Evolutionary conservation across 2,797 vertebrate species (phyloP).

Genomic region (Poeciliopsis paucimaculata): DNA sequence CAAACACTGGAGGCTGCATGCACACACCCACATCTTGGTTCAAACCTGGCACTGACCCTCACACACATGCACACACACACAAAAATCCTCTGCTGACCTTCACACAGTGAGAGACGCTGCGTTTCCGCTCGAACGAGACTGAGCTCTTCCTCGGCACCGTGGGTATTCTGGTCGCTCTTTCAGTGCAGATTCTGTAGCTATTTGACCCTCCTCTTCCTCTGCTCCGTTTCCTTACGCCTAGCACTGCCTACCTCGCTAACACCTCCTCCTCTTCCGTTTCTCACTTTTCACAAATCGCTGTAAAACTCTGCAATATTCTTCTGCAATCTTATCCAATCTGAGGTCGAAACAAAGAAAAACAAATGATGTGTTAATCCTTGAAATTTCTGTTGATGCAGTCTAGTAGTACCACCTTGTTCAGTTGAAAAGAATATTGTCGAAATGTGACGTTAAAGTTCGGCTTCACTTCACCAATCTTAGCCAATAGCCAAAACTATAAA

Average conservation of each 20-base stretch:
- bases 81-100: slow-evolving; percentile 60
- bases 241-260: slow-evolving; percentile 65
- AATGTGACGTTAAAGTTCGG: neutral
- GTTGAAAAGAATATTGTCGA: neutral
- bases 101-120: slow-evolving; percentile 47
- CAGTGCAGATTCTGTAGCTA: slow-evolving; percentile 74
- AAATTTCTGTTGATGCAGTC: neutral
- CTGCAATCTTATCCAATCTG: slow-evolving; percentile 1
- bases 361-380: neutral
- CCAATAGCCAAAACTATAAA: neutral
- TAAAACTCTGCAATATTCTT: slow-evolving; percentile 41
- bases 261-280: neutral
- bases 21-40: slow-evolving; percentile 45
- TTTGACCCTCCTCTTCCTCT: slow-evolving; percentile 16
- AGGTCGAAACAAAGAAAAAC: slow-evolving; percentile 9
- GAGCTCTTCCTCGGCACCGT: slow-evolving; percentile 53
- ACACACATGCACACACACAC: slow-evolving; percentile 40
- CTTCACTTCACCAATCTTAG: neutral
- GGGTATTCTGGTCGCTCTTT: slow-evolving; percentile 61
- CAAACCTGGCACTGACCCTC: slow-evolving; percentile 61
- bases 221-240: slow-evolving; percentile 36
- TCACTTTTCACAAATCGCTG: slow-evolving; percentile 12
- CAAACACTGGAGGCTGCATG: slow-evolving; percentile 67
- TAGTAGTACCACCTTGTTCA: neutral
- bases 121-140: slow-evolving; percentile 19